A percentile compares a stretch with the other conserved stretches of the same genome.
Evolutionary conservation across 1,140 invertebrate genomes (phyloP).

Genomic region (Pararge aegeria): DNA sequence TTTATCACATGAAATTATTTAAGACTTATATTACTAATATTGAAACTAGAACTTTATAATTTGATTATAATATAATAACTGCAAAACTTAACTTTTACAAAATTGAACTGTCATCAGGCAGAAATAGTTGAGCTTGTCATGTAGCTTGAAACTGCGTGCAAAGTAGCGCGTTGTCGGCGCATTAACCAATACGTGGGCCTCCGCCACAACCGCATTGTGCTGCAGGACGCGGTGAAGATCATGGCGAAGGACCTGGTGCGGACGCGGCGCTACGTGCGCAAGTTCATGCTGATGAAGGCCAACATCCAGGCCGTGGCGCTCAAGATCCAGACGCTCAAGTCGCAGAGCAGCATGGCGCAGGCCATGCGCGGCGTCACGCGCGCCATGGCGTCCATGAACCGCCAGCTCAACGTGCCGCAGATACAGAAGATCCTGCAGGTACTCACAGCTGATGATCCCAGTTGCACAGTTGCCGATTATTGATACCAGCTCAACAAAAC

Average conservation of each 20-base stretch:
- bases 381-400: conserved; percentile 99
- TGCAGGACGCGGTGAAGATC: conserved; percentile 99
- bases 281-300: conserved; percentile 99
- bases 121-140: too few species aligned
- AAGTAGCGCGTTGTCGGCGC: too few species aligned
- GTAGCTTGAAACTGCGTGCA: too few species aligned
- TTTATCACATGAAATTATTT: background rate
- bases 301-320: conserved; percentile 99
- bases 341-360: conserved; percentile 99
- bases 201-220: too few species aligned
- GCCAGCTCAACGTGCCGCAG: conserved; percentile 98
- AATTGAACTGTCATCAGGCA: too few species aligned
- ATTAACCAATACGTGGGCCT: too few species aligned
- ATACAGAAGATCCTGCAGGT: conserved; percentile 99
- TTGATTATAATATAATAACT: too few species aligned
- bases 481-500: too few species aligned
- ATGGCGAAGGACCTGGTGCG: conserved; percentile 99
- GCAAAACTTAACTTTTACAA: too few species aligned
- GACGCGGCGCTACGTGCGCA: conserved; percentile 97
- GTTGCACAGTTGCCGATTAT: too few species aligned
- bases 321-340: conserved; percentile 98
- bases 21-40: background rate
- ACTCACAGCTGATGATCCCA: background rate
- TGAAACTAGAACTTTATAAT: too few species aligned
- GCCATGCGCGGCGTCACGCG: conserved; percentile 99